These are phyloP conservation scores for Nothocercus julius DNA, from an alignment of 2,113 vertebrate species.

Conservation along the genomic window DNA sequence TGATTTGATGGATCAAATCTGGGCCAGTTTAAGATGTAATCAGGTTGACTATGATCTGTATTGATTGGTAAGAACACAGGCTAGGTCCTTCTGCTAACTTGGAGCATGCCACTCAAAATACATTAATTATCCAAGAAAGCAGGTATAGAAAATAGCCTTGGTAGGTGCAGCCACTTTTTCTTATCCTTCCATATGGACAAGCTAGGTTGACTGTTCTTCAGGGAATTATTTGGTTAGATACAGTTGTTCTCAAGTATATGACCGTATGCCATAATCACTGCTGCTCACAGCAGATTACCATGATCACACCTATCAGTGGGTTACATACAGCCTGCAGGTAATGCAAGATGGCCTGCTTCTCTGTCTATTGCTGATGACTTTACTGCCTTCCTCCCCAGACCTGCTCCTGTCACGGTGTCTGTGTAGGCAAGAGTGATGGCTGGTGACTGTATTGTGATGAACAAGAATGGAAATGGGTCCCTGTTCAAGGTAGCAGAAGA, in stretches of 20 bases:
- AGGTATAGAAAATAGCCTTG: neutral
- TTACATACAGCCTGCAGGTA: neutral
- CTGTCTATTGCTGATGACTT: no score
- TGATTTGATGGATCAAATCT: neutral
- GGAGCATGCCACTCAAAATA: neutral
- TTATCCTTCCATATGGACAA: neutral
- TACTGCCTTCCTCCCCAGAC: neutral
- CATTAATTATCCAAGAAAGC: neutral
- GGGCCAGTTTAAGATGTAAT: neutral
- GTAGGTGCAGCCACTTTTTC: neutral
- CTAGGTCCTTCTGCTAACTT: neutral
- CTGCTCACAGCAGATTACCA: neutral
- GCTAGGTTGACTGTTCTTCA: neutral
- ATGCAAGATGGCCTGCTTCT: no score
- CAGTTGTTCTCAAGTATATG: accelerated
- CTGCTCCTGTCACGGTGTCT: neutral
- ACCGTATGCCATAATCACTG: neutral
- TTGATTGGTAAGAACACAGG: neutral
- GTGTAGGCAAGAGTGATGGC: accelerated
- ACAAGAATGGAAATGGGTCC: no score
- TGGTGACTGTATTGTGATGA: neutral
- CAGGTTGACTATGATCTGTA: neutral
- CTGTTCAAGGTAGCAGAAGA: no score
- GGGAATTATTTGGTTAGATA: neutral
- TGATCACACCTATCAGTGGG: neutral